Evolutionary conservation across 1,140 invertebrate species (phyloP).

Genomic region (Hypothenemus hampei): DNA sequence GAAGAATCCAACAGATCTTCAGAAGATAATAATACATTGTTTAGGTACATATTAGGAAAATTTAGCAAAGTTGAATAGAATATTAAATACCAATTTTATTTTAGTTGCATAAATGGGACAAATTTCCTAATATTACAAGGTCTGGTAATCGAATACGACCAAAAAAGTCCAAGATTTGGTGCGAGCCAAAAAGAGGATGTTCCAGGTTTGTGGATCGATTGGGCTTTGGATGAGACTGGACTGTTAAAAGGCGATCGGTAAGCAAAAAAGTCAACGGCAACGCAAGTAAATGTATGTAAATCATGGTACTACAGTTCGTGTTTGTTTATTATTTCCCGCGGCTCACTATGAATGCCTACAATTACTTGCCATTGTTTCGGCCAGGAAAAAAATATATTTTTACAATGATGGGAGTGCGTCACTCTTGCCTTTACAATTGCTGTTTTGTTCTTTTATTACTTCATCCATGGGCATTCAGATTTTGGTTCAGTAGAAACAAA

Average conservation of each 20-base stretch:
- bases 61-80: neutral
- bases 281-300: too few relatives aligned
- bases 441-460: conserved; percentile 1
- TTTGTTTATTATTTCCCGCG: too few relatives aligned
- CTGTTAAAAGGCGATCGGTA: conserved; percentile 72
- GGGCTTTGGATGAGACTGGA: conserved; percentile 69
- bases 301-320: too few relatives aligned
- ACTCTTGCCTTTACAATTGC: conserved; percentile 3
- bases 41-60: conserved; percentile 54
- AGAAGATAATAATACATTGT: conserved; percentile 52
- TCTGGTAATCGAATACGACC: conserved; percentile 60
- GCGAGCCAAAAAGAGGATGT: conserved; percentile 54
- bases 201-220: conserved; percentile 63
- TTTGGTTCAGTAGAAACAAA: too few relatives aligned
- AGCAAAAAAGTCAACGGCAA: conserved; percentile 25
- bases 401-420: conserved; percentile 1
- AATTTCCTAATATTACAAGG: conserved; percentile 55
- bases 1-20: conserved; percentile 60
- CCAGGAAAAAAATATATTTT: neutral
- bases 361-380: conserved; percentile 1
- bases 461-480: too few relatives aligned
- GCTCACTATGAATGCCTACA: too few relatives aligned
- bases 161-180: conserved; percentile 60
- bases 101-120: conserved; percentile 51
- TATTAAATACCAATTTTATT: too few relatives aligned